A percentile compares a stretch with the other conserved stretches of the same genome.
Evolutionary conservation across 2,113 vertebrate genomes (phyloP).

Genomic region (Ginglymostoma cirratum): DNA sequence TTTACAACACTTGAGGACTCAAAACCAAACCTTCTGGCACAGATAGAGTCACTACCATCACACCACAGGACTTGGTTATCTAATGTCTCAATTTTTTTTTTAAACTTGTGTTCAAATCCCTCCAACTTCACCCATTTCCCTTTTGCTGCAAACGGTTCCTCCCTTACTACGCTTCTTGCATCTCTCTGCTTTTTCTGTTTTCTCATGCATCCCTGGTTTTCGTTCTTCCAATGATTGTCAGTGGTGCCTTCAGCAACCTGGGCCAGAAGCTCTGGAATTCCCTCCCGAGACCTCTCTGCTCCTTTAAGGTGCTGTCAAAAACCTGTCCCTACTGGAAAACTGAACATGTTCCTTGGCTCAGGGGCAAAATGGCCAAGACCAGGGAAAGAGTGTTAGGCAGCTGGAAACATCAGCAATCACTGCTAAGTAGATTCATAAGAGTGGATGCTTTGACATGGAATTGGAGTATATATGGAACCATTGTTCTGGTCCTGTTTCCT

Average conservation of each 20-base stretch:
- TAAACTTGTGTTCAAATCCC: background rate
- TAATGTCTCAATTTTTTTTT: background rate
- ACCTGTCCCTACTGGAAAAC: no score
- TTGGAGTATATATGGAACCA: no score
- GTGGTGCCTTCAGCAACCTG: background rate
- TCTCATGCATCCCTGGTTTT: background rate
- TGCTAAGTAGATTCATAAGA: background rate
- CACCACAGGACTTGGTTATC: background rate
- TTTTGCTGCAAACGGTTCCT: background rate
- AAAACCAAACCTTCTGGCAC: no score
- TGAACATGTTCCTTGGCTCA: background rate
- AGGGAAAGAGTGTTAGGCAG: background rate
- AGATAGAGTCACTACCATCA: no score
- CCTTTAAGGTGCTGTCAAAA: no score
- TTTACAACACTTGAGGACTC: no score
- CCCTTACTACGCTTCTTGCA: no score
- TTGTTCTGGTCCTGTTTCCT: no score
- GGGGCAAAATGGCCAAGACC: background rate
- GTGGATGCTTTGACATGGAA: background rate
- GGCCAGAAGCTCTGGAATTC: background rate
- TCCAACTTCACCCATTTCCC: background rate
- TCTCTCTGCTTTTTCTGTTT: background rate
- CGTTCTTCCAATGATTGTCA: background rate
- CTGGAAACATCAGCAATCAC: no score
- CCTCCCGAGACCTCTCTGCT: background rate